Base-by-base conservation (phyloP, 2,113 vertebrate species). In the Leuciscus idus region DNA sequence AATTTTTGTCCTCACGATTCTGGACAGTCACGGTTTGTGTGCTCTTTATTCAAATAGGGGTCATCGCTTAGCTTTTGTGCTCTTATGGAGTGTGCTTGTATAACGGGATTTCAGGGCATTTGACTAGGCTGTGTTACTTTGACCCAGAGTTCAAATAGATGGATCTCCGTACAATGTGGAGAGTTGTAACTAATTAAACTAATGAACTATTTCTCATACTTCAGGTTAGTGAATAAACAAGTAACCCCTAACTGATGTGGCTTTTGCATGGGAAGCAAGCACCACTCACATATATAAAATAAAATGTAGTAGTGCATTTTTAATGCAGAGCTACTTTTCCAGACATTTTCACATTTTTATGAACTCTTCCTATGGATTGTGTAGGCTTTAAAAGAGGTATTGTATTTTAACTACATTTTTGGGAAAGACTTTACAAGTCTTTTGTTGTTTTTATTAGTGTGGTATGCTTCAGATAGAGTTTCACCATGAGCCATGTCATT, bases 401-500 rank as follows among this genome's bases (percentile, higher is more conserved):
- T 57, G 76, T 23, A 36, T 78, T 77, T 78, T 36, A 78, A 78
- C 52, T 21, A 59, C 52, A 78, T 78, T 61, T 82, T 68, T 23
- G 3, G 6, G 26, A 33, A 23, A 70, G 61, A 68, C 30, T 68
- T 82, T 82, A 82, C 28, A 82, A 50, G 62, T 62, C 23, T 64
- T 81, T 59, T 43, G 30, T 36, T 80, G 55, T 80, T 81, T 82
- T 81, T 82, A 52, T 52, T 82, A 23, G 46, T 28, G 5, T 13
- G 46, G 80, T 30, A 77, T 77, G 75, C 10, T 52, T 68, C 62
- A 68, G 80, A 33, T 82, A 46, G 26, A 23, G 64, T 82, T 82
- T 82, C 80, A 66, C 62, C 28, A 50, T 52, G 46, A 86, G 80
- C 57, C 36, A 33, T 28, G 91, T 85, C 72, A 90, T 91, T 92